phyloP scores from a whole-genome alignment of 2,888 invertebrate genomes.

The Tethea ocularis region DNA sequence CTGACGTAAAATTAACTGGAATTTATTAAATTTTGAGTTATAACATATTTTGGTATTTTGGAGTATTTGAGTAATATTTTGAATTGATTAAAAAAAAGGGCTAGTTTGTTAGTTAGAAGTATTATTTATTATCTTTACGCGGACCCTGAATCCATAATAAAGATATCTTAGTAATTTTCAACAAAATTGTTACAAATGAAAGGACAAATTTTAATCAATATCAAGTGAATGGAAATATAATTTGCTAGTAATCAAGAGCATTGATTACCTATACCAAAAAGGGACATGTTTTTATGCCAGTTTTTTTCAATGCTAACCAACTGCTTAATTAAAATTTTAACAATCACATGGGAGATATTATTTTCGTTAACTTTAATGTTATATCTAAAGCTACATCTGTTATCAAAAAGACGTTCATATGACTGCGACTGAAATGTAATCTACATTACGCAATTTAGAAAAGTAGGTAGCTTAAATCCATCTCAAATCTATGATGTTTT shows the following conservation, averaged over 20 bases:
- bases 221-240: conserved; percentile 8
- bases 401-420: neutral
- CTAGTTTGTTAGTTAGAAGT: too few species aligned
- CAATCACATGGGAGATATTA: neutral
- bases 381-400: neutral
- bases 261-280: neutral
- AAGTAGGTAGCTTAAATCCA: neutral
- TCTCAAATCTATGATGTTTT: neutral
- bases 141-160: too few species aligned
- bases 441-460: neutral
- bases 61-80: too few species aligned
- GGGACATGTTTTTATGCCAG: conserved; percentile 2
- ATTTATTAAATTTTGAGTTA: too few species aligned
- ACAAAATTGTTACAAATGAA: neutral
- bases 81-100: too few species aligned
- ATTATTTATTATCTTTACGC: too few species aligned
- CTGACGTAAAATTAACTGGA: neutral
- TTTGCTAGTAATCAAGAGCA: neutral
- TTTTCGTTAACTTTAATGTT: neutral
- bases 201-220: neutral
- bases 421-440: neutral
- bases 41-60: too few species aligned
- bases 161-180: too few species aligned
- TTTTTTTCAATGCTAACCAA: conserved; percentile 1
- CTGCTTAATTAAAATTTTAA: neutral